Base-by-base conservation (phyloP, 2,797 vertebrate genomes). In the Hoplostethus atlanticus region DNA sequence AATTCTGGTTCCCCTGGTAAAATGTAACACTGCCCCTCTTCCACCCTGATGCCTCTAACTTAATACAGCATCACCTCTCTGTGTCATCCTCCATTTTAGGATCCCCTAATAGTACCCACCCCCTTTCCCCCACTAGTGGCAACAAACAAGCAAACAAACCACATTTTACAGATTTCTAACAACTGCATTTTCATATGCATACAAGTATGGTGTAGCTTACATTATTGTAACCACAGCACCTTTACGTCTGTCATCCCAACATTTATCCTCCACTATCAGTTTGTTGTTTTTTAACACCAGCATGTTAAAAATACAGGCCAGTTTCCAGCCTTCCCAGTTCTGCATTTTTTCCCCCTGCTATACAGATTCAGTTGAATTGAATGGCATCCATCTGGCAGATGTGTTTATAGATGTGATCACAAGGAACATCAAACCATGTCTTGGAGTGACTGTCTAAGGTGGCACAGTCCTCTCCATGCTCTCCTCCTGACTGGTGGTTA, bases 361-460 rank as follows among this genome's bases (percentile, higher is more conserved):
- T 31, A 9, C 30, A 11, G 36, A 54, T 56, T 87, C 64, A 77
- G 42, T 63, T 73, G 6, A 87, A 38, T 38, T 70, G 30, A 76
- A 91, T 77, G 40, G 81, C 79, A 36, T 91, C 81, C 86, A 90
- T 91, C 63, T 92, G 87, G 60, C 89, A 91, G 76, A 93, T 89
- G 53, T 50, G 68, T 73, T 88, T 90, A 71, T 89, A 89, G 52
- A 40, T 73, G 67, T 84, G 40, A 12, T 90, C 78, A 71, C 88
- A 91, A 2, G 86, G 84, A 51, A 92, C 84, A 58, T 91, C 80
- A 40, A 83, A 87, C 84, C 87, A 91, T 28, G 81, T 73, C 61
- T 85, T 81, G 6, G 81, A 76, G 52, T 53, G 84, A 12, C 87
- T 88, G 62, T 92, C 65, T 48, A 88, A 82, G 31, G 83, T 80